Evolutionary conservation across 2,113 vertebrate species (phyloP), one percentile per base, ranked within the genome.

Genomic region (Phaethon lepturus): DNA sequence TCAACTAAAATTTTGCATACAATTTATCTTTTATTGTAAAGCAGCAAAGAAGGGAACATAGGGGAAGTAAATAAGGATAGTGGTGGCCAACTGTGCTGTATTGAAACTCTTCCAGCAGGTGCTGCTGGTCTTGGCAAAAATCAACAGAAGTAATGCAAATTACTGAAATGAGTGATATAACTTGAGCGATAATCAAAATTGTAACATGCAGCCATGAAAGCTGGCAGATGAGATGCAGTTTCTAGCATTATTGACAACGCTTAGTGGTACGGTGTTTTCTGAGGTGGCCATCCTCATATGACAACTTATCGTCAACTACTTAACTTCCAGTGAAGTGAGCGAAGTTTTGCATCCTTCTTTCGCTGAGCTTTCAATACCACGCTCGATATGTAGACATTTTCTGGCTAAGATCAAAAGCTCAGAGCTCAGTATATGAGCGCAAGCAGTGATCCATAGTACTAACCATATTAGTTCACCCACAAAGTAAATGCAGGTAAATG

Each of bases 131-230:
- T 28, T 3, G 10, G 10, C 71, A 38, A 63, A 71, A 91, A 87
- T 42, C 10, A 49, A 42, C 68, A 90, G 25, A 75, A 79, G 33
- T 25, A 20, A 31, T 33, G 13, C 5, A 31, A 12, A 19, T 60
- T 7, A 20, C 47, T 45, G 23, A 73, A 66, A 88, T 45, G 40
- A 29, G 75, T 83, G 69, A 38, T 88, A 58, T 80, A 88, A 63
- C 13, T 23, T 25, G 47, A 45, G 72, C 67, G 44, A 60, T 77
- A 47, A 91, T 44, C 45, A 64, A 44, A 95, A 62, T 60, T 84
- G 63, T 72, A 73, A 93, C 72, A 73, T n/a, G 69, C 52, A 94
- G 71, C 77, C 14, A 13, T 47, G 47, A 76, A 91, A 88, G 25
- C 49, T 89, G 72, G n/a, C 63, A 71, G 72, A 53, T 18, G 19